Percentiles rank a stretch among this genome's conserved stretches.
phyloP scores from a whole-genome alignment of 2,113 vertebrate species.

The Apteryx owenii region DNA sequence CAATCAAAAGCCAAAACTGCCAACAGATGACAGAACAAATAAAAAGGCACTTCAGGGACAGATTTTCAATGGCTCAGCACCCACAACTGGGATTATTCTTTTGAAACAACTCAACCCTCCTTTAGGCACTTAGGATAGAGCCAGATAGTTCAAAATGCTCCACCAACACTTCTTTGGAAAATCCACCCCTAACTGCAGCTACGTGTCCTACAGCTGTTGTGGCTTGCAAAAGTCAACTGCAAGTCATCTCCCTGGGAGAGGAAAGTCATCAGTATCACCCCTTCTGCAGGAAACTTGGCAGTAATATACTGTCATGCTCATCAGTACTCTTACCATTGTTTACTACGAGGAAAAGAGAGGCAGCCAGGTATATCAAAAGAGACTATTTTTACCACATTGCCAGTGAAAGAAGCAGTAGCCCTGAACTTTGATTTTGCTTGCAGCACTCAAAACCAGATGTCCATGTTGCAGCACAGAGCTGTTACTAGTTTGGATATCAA shows the following conservation, averaged over 20 bases:
- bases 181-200: constrained; percentile 3
- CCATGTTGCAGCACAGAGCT: neutral
- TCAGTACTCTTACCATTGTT: neutral
- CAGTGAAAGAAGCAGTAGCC: neutral
- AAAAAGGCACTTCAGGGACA: neutral
- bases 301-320: neutral
- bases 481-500: neutral
- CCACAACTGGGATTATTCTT: constrained; percentile 11
- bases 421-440: neutral
- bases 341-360: neutral
- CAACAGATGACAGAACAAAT: neutral
- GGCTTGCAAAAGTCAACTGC: neutral
- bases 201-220: constrained; percentile 31
- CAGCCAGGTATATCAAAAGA: neutral
- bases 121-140: constrained; percentile 24
- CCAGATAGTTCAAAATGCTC: constrained; percentile 34
- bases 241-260: neutral
- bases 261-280: neutral
- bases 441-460: neutral
- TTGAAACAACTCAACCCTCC: constrained; percentile 19
- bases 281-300: neutral
- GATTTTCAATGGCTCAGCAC: constrained; percentile 45
- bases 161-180: constrained; percentile 13
- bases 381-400: neutral
- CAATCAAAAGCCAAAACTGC: neutral